These are phyloP conservation scores for Syndactyla subalaris DNA, from an alignment of 2,797 vertebrate species.

Conservation along the genomic window DNA sequence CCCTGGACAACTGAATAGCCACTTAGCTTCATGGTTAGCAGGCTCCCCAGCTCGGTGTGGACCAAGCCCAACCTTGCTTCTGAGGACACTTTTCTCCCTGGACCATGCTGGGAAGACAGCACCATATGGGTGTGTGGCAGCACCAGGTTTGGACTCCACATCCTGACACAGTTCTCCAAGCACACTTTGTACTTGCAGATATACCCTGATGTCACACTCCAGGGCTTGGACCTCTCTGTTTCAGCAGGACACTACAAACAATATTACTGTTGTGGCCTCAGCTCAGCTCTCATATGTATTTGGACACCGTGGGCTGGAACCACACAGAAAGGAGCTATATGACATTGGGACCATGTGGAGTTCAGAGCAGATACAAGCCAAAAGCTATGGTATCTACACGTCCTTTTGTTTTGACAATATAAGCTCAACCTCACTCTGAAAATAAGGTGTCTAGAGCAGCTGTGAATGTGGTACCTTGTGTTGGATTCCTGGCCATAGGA, in stretches of 20 bases:
- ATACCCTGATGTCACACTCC: neutral
- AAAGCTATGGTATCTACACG: neutral
- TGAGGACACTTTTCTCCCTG: neutral
- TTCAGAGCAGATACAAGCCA: neutral
- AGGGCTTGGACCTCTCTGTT: neutral
- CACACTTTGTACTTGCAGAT: neutral
- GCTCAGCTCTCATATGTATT: neutral
- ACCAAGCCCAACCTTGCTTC: neutral
- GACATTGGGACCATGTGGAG: neutral
- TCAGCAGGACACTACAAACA: neutral
- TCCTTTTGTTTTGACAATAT: neutral
- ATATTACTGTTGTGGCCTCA: neutral
- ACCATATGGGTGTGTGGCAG: fast-evolving
- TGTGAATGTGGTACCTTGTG: neutral
- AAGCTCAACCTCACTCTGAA: neutral
- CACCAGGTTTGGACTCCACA: neutral
- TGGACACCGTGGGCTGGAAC: neutral
- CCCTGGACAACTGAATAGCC: neutral
- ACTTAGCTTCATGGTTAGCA: neutral
- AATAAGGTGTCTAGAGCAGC: neutral
- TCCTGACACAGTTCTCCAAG: neutral
- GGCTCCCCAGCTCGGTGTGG: fast-evolving
- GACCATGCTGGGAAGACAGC: neutral
- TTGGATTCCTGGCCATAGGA: neutral
- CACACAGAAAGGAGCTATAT: neutral